These are phyloP conservation scores for Paracanthobrama guichenoti DNA, from an alignment of 2,113 vertebrate genomes.

Conservation along the genomic window DNA sequence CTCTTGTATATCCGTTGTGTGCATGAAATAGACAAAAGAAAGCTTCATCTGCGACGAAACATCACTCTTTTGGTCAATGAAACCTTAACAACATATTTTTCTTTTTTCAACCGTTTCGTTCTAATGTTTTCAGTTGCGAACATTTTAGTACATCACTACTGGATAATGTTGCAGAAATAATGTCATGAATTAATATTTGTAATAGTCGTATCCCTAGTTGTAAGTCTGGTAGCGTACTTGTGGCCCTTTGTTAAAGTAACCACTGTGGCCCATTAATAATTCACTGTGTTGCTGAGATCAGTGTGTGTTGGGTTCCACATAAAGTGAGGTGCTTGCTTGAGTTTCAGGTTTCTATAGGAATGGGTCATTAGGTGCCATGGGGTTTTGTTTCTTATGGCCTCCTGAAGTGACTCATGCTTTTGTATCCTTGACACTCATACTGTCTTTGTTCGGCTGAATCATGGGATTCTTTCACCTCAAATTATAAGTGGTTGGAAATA, in stretches of 20 bases:
- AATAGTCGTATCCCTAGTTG: not conserved
- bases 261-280: conserved; percentile 32
- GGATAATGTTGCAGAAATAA: not conserved
- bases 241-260: conserved; percentile 6
- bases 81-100: too few relatives aligned
- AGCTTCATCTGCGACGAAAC: too few relatives aligned
- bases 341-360: conserved; percentile 11
- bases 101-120: too few relatives aligned
- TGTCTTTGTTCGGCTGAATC: not conserved
- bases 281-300: conserved; percentile 38
- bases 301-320: conserved; percentile 48
- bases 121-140: not conserved
- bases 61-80: too few relatives aligned
- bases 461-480: not conserved
- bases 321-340: conserved; percentile 46
- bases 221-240: not conserved
- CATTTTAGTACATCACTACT: not conserved
- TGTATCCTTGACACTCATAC: not conserved
- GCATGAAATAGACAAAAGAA: too few relatives aligned
- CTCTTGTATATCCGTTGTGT: too few relatives aligned
- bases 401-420: not conserved
- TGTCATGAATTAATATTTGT: not conserved
- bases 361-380: conserved; percentile 2
- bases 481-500: not conserved
- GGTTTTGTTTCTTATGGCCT: not conserved